Evolutionary conservation across 2,888 invertebrate species (phyloP).

Genomic region (Platycheirus albimanus): DNA sequence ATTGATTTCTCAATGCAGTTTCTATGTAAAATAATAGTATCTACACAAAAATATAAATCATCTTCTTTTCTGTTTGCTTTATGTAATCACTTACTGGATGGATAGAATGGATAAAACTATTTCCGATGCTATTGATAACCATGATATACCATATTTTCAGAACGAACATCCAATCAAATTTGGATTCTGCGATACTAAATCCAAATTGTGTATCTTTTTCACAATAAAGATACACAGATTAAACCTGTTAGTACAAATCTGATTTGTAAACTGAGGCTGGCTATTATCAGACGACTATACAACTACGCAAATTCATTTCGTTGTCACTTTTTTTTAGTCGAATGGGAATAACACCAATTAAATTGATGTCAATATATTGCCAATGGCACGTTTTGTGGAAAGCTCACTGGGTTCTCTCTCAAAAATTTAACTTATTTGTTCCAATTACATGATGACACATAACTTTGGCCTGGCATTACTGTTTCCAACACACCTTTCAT

Average conservation of each 20-base stretch:
- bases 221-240: background rate
- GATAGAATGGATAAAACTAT: too few relatives aligned
- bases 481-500: conserved; percentile 32
- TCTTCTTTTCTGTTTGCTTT: too few relatives aligned
- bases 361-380: conserved; percentile 37
- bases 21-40: too few relatives aligned
- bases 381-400: conserved; percentile 31
- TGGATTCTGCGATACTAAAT: background rate
- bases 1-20: too few relatives aligned
- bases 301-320: conserved; percentile 12
- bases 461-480: conserved; percentile 14
- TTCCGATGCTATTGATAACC: too few relatives aligned
- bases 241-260: conserved; percentile 18
- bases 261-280: conserved; percentile 2
- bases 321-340: conserved; percentile 6
- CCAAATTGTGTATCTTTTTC: conserved; percentile 5
- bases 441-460: conserved; percentile 34
- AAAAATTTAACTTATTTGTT: conserved; percentile 29
- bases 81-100: too few relatives aligned
- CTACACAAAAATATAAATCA: too few relatives aligned
- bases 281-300: conserved; percentile 8
- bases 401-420: background rate
- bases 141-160: background rate
- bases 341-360: conserved; percentile 20
- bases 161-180: background rate